Conservation (phyloP, 2,113 vertebrate genomes). For the Galemys pyrenaicus region DNA sequence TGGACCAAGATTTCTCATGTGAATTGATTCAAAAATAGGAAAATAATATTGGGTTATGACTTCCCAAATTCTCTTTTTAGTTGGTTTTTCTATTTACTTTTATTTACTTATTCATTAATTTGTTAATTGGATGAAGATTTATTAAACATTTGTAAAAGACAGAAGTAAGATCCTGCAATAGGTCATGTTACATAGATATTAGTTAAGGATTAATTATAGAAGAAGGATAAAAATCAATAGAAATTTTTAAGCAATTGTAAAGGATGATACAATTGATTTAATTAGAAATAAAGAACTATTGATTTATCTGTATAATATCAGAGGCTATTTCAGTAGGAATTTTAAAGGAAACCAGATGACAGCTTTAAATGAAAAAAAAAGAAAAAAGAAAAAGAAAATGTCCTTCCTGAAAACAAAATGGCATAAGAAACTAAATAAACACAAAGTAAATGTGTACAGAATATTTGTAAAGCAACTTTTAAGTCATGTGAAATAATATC, state of each 20-base stretch:
- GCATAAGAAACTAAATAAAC: background rate
- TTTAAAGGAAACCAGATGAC: background rate
- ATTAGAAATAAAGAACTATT: background rate
- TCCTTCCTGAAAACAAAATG: slow-evolving; percentile 28
- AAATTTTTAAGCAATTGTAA: background rate
- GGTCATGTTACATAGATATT: background rate
- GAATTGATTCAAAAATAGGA: slow-evolving; percentile 54
- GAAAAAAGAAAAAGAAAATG: slow-evolving; percentile 37
- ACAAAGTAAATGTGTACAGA: background rate
- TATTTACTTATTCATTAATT: slow-evolving; percentile 22
- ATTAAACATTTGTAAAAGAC: background rate
- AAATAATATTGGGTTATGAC: background rate
- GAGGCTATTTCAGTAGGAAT: background rate
- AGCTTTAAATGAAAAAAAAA: background rate
- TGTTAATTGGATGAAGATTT: background rate
- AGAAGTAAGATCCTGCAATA: background rate
- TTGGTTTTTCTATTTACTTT: background rate
- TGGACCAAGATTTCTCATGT: slow-evolving; percentile 37
- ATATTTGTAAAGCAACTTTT: background rate
- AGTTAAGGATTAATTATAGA: background rate
- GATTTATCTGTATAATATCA: background rate
- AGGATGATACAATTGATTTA: background rate
- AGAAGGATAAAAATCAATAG: background rate
- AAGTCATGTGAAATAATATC: background rate
- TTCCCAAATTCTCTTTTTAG: background rate